A percentile compares a stretch with the other conserved stretches of the same genome.
Evolutionary conservation across 2,797 vertebrate genomes (phyloP).

Genomic region (Darevskia nairensis): DNA sequence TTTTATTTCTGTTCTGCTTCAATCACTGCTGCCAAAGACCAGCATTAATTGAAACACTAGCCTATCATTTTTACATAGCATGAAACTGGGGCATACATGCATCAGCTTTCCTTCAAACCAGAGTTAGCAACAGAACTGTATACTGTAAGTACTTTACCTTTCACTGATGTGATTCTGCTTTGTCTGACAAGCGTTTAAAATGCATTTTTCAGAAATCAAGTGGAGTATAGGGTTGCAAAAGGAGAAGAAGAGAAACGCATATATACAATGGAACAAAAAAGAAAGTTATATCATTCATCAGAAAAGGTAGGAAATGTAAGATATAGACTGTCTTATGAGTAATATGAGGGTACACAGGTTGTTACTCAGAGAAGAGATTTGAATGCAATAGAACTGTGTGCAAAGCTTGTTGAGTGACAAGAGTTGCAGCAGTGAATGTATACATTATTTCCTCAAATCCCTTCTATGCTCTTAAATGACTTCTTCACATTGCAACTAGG

Average conservation of each 20-base stretch:
- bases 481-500: not conserved
- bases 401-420: not conserved
- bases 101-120: not conserved
- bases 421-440: not conserved
- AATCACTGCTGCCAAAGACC: not conserved
- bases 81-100: fast-evolving
- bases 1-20: not conserved
- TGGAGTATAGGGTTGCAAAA: slow-evolving; percentile 85
- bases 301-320: slow-evolving; percentile 73
- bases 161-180: not conserved
- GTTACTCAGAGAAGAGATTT: not conserved
- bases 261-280: slow-evolving; percentile 85
- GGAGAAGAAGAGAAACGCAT: slow-evolving; percentile 90
- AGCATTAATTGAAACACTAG: not conserved
- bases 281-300: slow-evolving; percentile 79
- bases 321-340: not conserved
- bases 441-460: not conserved
- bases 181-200: slow-evolving; percentile 28
- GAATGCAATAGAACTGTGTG: not conserved
- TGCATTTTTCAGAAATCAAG: slow-evolving; percentile 83
- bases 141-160: not conserved
- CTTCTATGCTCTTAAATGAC: not conserved
- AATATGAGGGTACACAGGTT: slow-evolving; percentile 7
- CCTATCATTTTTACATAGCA: not conserved
- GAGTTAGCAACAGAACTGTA: not conserved